These are phyloP conservation scores for Homarus gammarus DNA, from an alignment of 2,888 invertebrate species.

Conservation along the genomic window DNA sequence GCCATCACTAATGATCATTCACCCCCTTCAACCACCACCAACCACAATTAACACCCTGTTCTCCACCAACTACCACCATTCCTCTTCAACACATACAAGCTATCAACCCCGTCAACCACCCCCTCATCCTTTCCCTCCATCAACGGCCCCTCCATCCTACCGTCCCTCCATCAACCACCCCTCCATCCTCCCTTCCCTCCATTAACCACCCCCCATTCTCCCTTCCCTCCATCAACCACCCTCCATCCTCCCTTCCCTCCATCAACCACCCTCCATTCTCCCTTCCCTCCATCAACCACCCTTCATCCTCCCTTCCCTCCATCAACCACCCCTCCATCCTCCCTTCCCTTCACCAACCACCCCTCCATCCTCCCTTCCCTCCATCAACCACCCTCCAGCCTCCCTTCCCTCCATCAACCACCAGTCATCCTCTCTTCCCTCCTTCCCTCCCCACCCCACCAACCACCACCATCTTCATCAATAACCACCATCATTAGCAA, in stretches of 20 bases:
- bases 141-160: neutral
- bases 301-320: neutral
- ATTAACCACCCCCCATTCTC: too few species aligned
- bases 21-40: too few species aligned
- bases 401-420: neutral
- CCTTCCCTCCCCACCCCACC: neutral
- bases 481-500: conserved; percentile 23
- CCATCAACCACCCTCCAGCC: neutral
- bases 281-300: neutral
- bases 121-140: neutral
- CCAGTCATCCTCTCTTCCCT: neutral
- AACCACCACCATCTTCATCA: neutral
- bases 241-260: neutral
- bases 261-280: neutral
- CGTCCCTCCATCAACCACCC: too few species aligned
- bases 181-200: too few species aligned
- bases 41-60: too few species aligned
- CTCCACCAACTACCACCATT: too few species aligned
- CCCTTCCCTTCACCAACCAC: neutral
- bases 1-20: too few species aligned
- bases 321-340: neutral
- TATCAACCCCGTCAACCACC: too few species aligned
- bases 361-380: neutral
- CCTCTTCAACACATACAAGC: too few species aligned
- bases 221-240: neutral